phyloP scores from a whole-genome alignment of 2,888 invertebrate species.

The Sepioteuthis lessoniana region DNA sequence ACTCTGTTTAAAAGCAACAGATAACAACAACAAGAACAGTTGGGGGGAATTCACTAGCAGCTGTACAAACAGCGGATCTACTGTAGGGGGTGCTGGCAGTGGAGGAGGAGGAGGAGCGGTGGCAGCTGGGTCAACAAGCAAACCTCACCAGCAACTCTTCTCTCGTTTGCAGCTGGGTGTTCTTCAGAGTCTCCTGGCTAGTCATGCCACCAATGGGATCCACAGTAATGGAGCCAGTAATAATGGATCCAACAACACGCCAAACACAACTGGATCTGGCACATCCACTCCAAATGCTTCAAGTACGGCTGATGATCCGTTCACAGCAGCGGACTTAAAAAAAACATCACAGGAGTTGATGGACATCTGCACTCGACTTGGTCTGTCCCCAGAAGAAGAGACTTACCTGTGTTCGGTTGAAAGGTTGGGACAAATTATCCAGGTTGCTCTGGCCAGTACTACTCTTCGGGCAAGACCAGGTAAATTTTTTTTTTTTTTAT shows the following conservation, averaged over 20 bases:
- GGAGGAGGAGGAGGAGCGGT: too few species aligned
- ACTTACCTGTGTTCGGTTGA: conserved; percentile 82
- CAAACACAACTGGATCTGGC: conserved; percentile 42
- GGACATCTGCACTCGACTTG: conserved; percentile 53
- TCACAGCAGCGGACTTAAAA: conserved; percentile 61
- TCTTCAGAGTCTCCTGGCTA: conserved; percentile 62
- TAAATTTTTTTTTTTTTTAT: conserved; percentile 58
- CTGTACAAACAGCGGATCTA: not conserved
- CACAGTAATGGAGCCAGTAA: conserved; percentile 55
- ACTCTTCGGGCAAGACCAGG: conserved; percentile 88
- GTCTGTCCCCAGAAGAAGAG: conserved; percentile 54
- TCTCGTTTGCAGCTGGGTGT: conserved; percentile 66
- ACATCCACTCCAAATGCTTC: conserved; percentile 37
- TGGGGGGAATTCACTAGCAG: not conserved
- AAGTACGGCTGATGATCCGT: conserved; percentile 52
- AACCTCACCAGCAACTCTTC: conserved; percentile 37
- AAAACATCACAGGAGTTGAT: conserved; percentile 57
- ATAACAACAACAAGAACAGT: conserved; percentile 45
- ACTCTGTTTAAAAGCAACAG: conserved; percentile 51
- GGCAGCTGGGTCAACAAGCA: not conserved
- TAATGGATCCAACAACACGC: conserved; percentile 51
- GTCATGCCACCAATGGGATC: conserved; percentile 52
- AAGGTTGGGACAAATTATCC: conserved; percentile 87
- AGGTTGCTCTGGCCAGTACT: conserved; percentile 85
- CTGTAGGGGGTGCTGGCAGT: too few species aligned